Evolutionary conservation across 2,888 invertebrate genomes (phyloP).

Genomic region (Amphipyra tragopoginis): DNA sequence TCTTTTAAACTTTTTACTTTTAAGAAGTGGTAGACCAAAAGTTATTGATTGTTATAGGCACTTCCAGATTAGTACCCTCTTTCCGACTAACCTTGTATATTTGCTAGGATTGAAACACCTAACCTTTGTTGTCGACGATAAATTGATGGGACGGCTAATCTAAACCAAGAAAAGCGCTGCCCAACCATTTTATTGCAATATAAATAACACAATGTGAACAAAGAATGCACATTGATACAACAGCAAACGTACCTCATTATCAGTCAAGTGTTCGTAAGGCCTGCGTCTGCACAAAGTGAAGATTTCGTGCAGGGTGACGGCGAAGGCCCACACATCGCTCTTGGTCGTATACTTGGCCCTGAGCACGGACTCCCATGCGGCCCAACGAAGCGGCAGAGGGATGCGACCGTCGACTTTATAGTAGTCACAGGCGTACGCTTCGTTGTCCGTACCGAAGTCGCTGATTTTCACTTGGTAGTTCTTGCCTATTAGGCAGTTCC

Average conservation of each 20-base stretch:
- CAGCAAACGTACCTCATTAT: conserved; percentile 91
- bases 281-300: conserved; percentile 93
- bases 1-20: too few species aligned
- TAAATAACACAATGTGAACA: too few species aligned
- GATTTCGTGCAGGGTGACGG: conserved; percentile 96
- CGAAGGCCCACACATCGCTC: conserved; percentile 97
- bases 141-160: too few species aligned
- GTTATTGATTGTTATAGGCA: too few species aligned
- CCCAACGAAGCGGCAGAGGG: conserved; percentile 96
- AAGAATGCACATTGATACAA: background rate
- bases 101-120: too few species aligned
- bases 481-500: conserved; percentile 96
- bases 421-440: conserved; percentile 94
- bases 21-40: too few species aligned
- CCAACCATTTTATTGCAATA: too few species aligned
- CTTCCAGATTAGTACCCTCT: too few species aligned
- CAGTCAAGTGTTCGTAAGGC: conserved; percentile 94
- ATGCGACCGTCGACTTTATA: conserved; percentile 94
- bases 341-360: conserved; percentile 96
- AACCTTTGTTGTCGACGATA: too few species aligned
- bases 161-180: too few species aligned
- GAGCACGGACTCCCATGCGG: conserved; percentile 96
- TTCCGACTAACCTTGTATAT: too few species aligned
- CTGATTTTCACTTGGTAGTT: conserved; percentile 95
- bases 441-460: conserved; percentile 96